Evolutionary conservation across 2,888 invertebrate species (phyloP).

Genomic region (Oscheius onirici): DNA sequence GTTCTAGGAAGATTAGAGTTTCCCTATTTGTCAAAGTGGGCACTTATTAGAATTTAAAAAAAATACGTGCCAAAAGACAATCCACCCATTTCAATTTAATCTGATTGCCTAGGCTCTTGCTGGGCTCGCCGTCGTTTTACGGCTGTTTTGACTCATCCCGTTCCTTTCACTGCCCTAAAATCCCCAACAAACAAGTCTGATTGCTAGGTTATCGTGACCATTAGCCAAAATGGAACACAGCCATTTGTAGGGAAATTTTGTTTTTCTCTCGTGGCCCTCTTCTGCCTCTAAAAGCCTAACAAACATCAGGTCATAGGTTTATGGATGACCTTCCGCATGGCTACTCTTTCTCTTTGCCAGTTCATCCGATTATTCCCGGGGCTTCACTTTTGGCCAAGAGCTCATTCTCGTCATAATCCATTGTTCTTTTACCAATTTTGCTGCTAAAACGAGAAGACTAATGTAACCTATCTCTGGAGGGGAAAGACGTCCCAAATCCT

Average conservation of each 20-base stretch:
- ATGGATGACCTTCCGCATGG: slow-evolving; percentile 9
- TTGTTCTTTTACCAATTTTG: neutral
- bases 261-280: neutral
- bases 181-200: too few relatives aligned
- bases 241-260: neutral
- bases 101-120: too few relatives aligned
- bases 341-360: slow-evolving; percentile 15
- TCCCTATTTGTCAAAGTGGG: too few relatives aligned
- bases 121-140: too few relatives aligned
- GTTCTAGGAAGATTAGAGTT: too few relatives aligned
- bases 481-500: neutral
- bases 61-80: too few relatives aligned
- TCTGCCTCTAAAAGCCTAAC: neutral
- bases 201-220: neutral
- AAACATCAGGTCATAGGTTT: neutral
- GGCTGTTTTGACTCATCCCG: too few relatives aligned
- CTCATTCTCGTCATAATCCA: slow-evolving; percentile 14
- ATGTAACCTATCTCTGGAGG: neutral
- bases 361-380: slow-evolving; percentile 28
- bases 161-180: too few relatives aligned
- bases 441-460: neutral
- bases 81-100: too few relatives aligned
- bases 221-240: neutral
- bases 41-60: too few relatives aligned
- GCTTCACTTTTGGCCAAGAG: neutral